Conservation (phyloP, 2,113 vertebrate genomes). For the Rhabdornis inornatus region DNA sequence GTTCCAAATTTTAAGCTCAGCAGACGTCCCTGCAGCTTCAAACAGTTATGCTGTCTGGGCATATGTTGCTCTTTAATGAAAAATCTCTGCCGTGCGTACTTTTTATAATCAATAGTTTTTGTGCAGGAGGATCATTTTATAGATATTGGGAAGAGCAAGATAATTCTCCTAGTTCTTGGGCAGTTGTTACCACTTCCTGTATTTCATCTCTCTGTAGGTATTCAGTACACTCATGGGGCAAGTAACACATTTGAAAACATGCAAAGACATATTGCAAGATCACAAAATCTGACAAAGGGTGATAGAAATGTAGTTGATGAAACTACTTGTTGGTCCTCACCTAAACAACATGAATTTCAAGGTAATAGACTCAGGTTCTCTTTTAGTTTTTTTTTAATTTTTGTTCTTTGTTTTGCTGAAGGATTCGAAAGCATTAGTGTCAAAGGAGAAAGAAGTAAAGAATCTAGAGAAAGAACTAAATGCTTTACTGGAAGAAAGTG, state of each 20-base stretch:
- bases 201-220: not conserved
- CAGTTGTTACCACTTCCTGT: not conserved
- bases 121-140: not conserved
- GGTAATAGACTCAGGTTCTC: not conserved
- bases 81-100: not conserved
- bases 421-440: slow-evolving; percentile 83
- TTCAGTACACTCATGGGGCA: not conserved
- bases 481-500: slow-evolving; percentile 75
- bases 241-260: not conserved
- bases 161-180: not conserved
- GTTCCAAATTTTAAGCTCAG: not conserved
- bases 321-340: not conserved
- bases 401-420: slow-evolving; percentile 39
- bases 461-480: slow-evolving; percentile 74
- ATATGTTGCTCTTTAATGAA: not conserved
- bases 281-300: not conserved
- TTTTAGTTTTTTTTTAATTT: not conserved
- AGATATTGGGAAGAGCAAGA: not conserved
- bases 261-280: not conserved
- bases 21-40: not conserved
- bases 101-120: not conserved
- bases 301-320: not conserved
- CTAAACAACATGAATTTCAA: not conserved
- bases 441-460: slow-evolving; percentile 86
- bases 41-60: not conserved